phyloP scores from a whole-genome alignment of 2,888 invertebrate genomes.

The Myopa testacea region DNA sequence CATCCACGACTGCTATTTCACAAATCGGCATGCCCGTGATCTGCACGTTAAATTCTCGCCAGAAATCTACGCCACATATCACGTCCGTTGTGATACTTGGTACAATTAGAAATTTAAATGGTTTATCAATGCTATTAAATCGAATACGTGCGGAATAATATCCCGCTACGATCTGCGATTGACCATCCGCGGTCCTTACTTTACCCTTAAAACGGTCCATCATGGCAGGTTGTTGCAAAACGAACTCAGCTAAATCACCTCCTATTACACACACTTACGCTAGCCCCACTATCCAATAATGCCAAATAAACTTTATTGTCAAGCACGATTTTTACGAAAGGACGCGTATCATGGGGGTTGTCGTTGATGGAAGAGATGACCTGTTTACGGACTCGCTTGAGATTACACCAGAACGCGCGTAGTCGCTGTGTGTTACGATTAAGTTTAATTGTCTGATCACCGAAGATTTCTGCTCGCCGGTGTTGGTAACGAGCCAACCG shows the following conservation, averaged over 20 bases:
- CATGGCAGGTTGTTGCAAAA: not conserved
- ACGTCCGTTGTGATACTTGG: not conserved
- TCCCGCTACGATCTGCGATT: not conserved
- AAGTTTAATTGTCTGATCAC: not conserved
- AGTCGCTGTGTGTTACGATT: constrained; percentile 5
- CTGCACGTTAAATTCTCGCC: not conserved
- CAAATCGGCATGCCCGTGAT: not conserved
- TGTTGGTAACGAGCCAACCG: not conserved
- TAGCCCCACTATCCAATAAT: constrained; percentile 3
- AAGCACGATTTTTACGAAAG: not conserved
- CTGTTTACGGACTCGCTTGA: not conserved
- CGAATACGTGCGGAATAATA: not conserved
- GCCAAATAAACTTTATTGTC: not conserved
- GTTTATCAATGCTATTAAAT: not conserved
- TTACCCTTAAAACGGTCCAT: not conserved
- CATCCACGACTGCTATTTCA: not conserved
- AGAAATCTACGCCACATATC: constrained; percentile 1
- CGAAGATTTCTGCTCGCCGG: constrained; percentile 7
- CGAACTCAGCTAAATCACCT: not conserved
- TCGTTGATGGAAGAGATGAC: constrained; percentile 14
- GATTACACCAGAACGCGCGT: constrained; percentile 16
- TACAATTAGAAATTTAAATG: not conserved
- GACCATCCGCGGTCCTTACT: constrained; percentile 6
- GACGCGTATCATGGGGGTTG: constrained; percentile 38
- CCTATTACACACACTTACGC: not conserved